Evolutionary conservation across 2,888 invertebrate genomes (phyloP).

Genomic region (Cryptus armator): DNA sequence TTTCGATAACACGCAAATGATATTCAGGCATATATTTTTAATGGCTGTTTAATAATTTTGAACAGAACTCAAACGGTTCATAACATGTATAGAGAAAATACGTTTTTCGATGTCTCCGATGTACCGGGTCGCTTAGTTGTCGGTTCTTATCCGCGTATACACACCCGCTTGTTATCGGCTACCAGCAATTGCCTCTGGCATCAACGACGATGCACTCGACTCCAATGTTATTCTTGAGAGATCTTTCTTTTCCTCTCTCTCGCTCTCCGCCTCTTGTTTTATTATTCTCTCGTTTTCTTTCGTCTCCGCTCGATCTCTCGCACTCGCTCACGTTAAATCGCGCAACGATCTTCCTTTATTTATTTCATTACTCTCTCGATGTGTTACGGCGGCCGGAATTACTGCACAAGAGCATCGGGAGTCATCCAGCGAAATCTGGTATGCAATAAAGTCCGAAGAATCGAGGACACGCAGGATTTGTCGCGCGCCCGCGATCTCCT

Average conservation of each 20-base stretch:
- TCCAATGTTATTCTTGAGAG: conserved; percentile 23
- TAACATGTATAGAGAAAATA: neutral
- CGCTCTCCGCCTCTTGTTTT: conserved; percentile 6
- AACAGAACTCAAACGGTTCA: neutral
- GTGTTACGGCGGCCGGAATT: conserved; percentile 9
- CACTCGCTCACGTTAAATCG: neutral
- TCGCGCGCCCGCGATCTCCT: conserved; percentile 16
- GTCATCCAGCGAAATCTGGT: conserved; percentile 62
- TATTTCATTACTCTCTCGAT: conserved; percentile 12
- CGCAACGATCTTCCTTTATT: neutral
- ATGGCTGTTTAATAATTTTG: neutral
- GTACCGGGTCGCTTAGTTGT: neutral
- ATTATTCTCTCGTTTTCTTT: neutral
- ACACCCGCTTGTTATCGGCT: conserved; percentile 52
- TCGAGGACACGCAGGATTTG: conserved; percentile 47
- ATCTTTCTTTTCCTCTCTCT: neutral
- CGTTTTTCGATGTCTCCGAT: neutral
- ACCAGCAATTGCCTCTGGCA: conserved; percentile 46
- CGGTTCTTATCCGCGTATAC: conserved; percentile 42
- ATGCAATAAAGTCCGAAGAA: conserved; percentile 52
- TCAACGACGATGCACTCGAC: conserved; percentile 45
- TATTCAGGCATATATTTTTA: neutral
- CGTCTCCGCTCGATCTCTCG: conserved; percentile 6
- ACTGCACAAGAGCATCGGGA: conserved; percentile 27
- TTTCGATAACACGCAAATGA: neutral